Evolutionary conservation across 1,140 invertebrate species (phyloP).

Genomic region (Adoxophyes honmai): DNA sequence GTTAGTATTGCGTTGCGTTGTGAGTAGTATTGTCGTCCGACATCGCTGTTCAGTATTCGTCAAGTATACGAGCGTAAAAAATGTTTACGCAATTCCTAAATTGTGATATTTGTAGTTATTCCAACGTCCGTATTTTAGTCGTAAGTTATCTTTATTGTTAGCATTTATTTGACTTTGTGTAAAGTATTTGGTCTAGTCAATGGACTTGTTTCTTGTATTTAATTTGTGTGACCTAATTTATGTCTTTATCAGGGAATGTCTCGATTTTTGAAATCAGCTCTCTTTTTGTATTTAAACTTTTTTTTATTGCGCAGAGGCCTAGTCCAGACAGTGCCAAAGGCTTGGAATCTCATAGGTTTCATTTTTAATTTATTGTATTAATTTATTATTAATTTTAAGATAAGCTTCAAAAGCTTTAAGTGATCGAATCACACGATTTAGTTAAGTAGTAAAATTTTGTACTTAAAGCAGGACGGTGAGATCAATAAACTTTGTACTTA

Average conservation of each 20-base stretch:
- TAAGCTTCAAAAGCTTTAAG: conserved; percentile 61
- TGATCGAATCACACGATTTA: conserved; percentile 54
- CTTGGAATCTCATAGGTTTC: conserved; percentile 58
- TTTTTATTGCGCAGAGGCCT: conserved; percentile 29
- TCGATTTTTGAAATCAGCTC: conserved; percentile 39
- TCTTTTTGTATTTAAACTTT: conserved; percentile 27
- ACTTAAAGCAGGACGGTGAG: conserved; percentile 7
- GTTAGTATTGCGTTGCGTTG: not conserved
- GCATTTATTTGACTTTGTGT: conserved; percentile 37
- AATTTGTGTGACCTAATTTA: conserved; percentile 18
- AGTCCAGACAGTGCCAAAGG: conserved; percentile 68
- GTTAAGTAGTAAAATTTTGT: conserved; percentile 26
- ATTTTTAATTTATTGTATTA: conserved; percentile 33
- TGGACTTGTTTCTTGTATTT: conserved; percentile 31
- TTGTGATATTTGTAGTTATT: conserved; percentile 65
- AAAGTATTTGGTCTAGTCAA: conserved; percentile 62
- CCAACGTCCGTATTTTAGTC: conserved; percentile 43
- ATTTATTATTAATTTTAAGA: conserved; percentile 38
- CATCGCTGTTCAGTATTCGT: conserved; percentile 60
- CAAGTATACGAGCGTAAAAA: conserved; percentile 35
- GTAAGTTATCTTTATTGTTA: conserved; percentile 20
- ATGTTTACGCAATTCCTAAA: conserved; percentile 63
- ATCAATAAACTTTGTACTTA: conserved; percentile 19
- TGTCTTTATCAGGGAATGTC: conserved; percentile 20
- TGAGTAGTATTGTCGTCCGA: conserved; percentile 27